These are phyloP conservation scores for Drosophila sordidapex DNA, from an alignment of 2,888 invertebrate genomes.

Conservation along the genomic window DNA sequence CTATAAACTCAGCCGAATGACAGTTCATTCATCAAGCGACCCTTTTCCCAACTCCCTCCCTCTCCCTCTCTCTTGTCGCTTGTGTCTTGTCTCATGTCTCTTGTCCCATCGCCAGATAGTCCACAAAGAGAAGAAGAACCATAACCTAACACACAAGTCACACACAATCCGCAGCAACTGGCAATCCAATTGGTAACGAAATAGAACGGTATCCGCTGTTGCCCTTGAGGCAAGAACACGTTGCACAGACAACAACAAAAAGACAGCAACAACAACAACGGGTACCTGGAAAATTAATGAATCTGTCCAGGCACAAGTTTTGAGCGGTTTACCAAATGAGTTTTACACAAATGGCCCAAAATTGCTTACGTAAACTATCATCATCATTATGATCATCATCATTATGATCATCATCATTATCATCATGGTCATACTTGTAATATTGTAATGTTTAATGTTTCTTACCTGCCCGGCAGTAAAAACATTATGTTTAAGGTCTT, in stretches of 20 bases:
- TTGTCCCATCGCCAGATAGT: not conserved
- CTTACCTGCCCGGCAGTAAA: not conserved
- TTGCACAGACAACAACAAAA: not conserved
- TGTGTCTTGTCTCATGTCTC: not conserved
- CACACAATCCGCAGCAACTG: constrained; percentile 4
- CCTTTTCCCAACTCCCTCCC: constrained; percentile 14
- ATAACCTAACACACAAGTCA: constrained; percentile 48
- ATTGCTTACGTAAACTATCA: constrained; percentile 14
- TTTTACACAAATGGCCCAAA: constrained; percentile 20
- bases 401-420: not conserved
- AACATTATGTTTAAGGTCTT: not conserved
- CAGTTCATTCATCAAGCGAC: constrained; percentile 55
- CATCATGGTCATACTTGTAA: not conserved
- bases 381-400: constrained; percentile 2
- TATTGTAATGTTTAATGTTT: not conserved
- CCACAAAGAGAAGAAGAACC: constrained; percentile 13
- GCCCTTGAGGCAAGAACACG: constrained; percentile 4
- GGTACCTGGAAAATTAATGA: constrained; percentile 27
- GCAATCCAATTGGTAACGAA: constrained; percentile 27
- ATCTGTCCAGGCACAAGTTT: not conserved
- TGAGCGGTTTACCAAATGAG: constrained; percentile 18
- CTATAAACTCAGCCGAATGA: constrained; percentile 30
- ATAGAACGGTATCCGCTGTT: constrained; percentile 14
- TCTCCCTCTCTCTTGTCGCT: not conserved
- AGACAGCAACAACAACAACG: not conserved